Evolutionary conservation across 1,140 invertebrate genomes (phyloP).

Genomic region (Drosophila simulans): DNA sequence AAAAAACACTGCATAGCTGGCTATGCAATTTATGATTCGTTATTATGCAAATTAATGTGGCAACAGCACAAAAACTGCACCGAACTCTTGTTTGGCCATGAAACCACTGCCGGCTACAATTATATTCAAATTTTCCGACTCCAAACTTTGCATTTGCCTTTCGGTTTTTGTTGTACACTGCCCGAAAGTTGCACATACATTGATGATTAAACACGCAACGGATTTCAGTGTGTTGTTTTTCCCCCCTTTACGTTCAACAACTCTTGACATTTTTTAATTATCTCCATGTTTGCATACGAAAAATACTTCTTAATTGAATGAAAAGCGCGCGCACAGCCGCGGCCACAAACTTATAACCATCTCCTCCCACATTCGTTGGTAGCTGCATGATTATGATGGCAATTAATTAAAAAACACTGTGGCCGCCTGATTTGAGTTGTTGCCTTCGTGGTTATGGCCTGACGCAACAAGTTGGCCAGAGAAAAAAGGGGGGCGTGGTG

Average conservation of each 20-base stretch:
- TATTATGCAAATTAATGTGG: slow-evolving; percentile 65
- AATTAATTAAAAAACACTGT: slow-evolving; percentile 68
- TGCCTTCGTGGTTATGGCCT: slow-evolving; percentile 16
- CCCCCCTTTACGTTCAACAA: background rate
- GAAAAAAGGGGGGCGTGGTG: background rate
- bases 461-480: slow-evolving; percentile 30
- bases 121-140: slow-evolving; percentile 60
- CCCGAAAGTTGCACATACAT: slow-evolving; percentile 7
- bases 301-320: slow-evolving; percentile 40
- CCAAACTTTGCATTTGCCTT: slow-evolving; percentile 43
- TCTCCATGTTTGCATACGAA: slow-evolving; percentile 39
- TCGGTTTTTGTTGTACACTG: slow-evolving; percentile 25
- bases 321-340: slow-evolving; percentile 33
- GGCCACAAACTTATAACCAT: slow-evolving; percentile 26
- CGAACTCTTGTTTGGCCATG: slow-evolving; percentile 52
- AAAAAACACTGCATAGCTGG: background rate
- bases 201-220: slow-evolving; percentile 44
- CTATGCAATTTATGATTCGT: slow-evolving; percentile 62
- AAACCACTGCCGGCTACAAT: slow-evolving; percentile 64
- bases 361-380: slow-evolving; percentile 20
- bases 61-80: slow-evolving; percentile 36
- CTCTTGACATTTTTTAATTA: slow-evolving; percentile 56
- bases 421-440: slow-evolving; percentile 37
- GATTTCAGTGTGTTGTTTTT: slow-evolving; percentile 24
- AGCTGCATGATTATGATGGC: slow-evolving; percentile 55